Percentiles rank a stretch among this genome's conserved stretches.
These are phyloP conservation scores for Tetragonula clypearis DNA, from an alignment of 1,140 invertebrate species.

Conservation along the genomic window DNA sequence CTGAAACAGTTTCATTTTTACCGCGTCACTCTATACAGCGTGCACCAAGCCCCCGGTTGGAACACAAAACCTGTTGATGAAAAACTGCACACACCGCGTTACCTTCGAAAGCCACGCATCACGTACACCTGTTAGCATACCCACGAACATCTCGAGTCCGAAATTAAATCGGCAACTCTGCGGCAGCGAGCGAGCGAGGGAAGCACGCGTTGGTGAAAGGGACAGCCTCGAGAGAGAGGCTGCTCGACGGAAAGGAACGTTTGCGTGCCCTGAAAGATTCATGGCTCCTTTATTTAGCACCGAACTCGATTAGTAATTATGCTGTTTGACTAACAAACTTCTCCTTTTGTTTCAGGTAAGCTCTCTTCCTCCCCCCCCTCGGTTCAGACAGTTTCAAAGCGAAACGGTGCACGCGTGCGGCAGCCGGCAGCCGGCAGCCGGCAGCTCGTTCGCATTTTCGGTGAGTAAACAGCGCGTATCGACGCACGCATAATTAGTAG, in stretches of 20 bases:
- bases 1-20: not conserved
- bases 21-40: not conserved
- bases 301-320: constrained; percentile 53
- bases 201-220: too few relatives aligned
- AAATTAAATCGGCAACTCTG: constrained; percentile 25
- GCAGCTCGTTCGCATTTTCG: constrained; percentile 65
- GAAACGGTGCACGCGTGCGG: constrained; percentile 36
- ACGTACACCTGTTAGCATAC: constrained; percentile 23
- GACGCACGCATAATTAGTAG: constrained; percentile 77
- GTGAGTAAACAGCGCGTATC: constrained; percentile 78
- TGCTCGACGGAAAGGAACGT: constrained; percentile 25
- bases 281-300: constrained; percentile 33
- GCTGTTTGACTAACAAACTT: constrained; percentile 58
- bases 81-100: constrained; percentile 1
- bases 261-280: constrained; percentile 39
- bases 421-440: not conserved
- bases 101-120: not conserved
- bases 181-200: too few relatives aligned
- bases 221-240: too few relatives aligned
- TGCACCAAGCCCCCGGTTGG: not conserved
- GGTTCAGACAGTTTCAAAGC: constrained; percentile 47
- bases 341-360: constrained; percentile 77
- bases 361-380: not conserved
- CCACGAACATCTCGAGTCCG: not conserved
- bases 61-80: constrained; percentile 41